Conservation (phyloP, 1,140 invertebrate genomes). For the Bicyclus anynana region DNA sequence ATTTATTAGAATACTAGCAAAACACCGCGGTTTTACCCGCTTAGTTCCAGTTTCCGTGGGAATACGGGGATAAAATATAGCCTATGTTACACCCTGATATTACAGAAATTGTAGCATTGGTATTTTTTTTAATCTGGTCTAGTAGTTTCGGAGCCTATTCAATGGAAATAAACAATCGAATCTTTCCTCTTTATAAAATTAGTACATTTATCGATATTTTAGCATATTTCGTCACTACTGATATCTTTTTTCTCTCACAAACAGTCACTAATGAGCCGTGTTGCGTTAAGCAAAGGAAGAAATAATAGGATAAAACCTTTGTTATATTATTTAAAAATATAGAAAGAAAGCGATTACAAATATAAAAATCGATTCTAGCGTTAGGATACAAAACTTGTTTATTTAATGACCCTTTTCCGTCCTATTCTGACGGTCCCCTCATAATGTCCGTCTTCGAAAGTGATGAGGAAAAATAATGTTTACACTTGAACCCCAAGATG, state of each 20-base stretch:
- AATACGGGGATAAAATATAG: too few relatives aligned
- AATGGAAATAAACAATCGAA: too few relatives aligned
- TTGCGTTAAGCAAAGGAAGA: slow-evolving; percentile 53
- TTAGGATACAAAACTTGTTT: not conserved
- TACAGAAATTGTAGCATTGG: too few relatives aligned
- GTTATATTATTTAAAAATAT: slow-evolving; percentile 13
- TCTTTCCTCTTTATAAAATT: too few relatives aligned
- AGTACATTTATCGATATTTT: too few relatives aligned
- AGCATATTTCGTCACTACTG: slow-evolving; percentile 48
- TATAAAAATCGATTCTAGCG: not conserved
- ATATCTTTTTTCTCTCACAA: slow-evolving; percentile 57
- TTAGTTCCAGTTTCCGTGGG: too few relatives aligned
- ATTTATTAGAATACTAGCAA: too few relatives aligned
- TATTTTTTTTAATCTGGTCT: too few relatives aligned
- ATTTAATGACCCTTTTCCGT: not conserved
- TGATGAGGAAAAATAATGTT: slow-evolving; percentile 10
- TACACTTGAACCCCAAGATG: slow-evolving; percentile 1
- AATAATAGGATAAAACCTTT: slow-evolving; percentile 26
- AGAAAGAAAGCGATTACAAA: not conserved
- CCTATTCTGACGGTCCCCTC: not conserved
- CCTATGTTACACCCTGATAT: too few relatives aligned
- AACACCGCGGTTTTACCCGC: too few relatives aligned
- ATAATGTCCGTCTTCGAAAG: slow-evolving; percentile 4
- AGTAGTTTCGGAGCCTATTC: too few relatives aligned
- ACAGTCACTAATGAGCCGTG: slow-evolving; percentile 66